Evolutionary conservation across 2,888 invertebrate genomes (phyloP).

Genomic region (Fissipunctia ypsillon): DNA sequence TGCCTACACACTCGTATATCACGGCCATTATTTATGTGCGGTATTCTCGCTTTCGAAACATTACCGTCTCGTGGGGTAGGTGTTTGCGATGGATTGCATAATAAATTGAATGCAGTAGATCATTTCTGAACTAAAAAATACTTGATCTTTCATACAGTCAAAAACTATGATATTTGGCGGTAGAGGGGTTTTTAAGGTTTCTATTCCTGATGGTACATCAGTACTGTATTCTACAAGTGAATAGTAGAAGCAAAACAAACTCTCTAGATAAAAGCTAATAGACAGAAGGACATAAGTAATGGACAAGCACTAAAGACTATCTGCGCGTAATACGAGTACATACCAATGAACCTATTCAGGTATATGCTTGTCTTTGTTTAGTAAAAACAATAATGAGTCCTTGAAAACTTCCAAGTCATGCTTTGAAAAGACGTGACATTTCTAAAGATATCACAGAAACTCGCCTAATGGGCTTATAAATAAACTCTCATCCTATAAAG

Average conservation of each 20-base stretch:
- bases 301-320: not conserved
- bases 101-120: slow-evolving; percentile 42
- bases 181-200: not conserved
- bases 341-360: no score
- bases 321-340: slow-evolving; percentile 4
- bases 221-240: not conserved
- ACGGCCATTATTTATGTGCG: slow-evolving; percentile 75
- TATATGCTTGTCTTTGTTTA: not conserved
- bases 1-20: slow-evolving; percentile 71
- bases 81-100: slow-evolving; percentile 44
- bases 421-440: not conserved
- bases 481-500: not conserved
- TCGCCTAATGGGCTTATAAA: not conserved
- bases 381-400: no score
- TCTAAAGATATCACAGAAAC: not conserved
- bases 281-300: slow-evolving; percentile 12
- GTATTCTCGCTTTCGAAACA: slow-evolving; percentile 55
- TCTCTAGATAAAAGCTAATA: slow-evolving; percentile 32
- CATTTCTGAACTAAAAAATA: not conserved
- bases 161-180: not conserved
- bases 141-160: not conserved
- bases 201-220: slow-evolving; percentile 10
- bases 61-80: slow-evolving; percentile 31
- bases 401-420: not conserved
- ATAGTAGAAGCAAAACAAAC: not conserved